Evolutionary conservation across 2,113 vertebrate genomes (phyloP), one percentile per base, ranked within the genome.

Genomic region (Piaya cayana): DNA sequence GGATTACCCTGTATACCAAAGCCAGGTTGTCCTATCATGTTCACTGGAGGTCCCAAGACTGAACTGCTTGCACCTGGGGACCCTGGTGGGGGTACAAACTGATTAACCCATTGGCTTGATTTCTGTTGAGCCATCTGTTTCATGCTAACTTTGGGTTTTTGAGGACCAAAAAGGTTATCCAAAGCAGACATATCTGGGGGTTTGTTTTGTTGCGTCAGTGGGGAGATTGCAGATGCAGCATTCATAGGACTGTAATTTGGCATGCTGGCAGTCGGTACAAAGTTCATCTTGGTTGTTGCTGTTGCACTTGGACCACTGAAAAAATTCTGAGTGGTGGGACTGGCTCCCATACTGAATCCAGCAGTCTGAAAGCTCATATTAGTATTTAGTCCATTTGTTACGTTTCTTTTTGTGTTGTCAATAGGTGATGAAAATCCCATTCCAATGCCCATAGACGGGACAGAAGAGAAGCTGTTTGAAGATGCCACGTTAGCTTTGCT

Each of bases 1-100:
- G 99, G 99, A 95, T 99, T 99, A 60, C 98, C 98, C 97, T 99
- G 99, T 96, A 99, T 96, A 62, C 99, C 98, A 83, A 99, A 99
- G 39, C 98, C 98, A 80, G 98, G 72, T 27, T 99, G 98, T 95
- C 96, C 98, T 37, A 97, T 45, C 93, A 97, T 30, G 83, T 97
- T 98, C 93, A 97, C 93, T 71, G 97, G 98, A 32, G 98, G 96
- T 67, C 98, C 98, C 76, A 98, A 93, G 94, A 98, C 97, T 12
- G 98, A 90, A 53, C 70, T 96, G 59, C 98, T 94, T 2, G 96
- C 53, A 32, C 95, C 76, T 12, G 98, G 98, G 96, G 98, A 95
- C 68, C 97, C 98, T 81, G 98, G 99, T 3, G 97, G 95, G 52
- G 98, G 90, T 70, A 97, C 97, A 92, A 98, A 99, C 96, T 99